phyloP scores from a whole-genome alignment of 2,113 vertebrate species.

The Menidia beryllina region DNA sequence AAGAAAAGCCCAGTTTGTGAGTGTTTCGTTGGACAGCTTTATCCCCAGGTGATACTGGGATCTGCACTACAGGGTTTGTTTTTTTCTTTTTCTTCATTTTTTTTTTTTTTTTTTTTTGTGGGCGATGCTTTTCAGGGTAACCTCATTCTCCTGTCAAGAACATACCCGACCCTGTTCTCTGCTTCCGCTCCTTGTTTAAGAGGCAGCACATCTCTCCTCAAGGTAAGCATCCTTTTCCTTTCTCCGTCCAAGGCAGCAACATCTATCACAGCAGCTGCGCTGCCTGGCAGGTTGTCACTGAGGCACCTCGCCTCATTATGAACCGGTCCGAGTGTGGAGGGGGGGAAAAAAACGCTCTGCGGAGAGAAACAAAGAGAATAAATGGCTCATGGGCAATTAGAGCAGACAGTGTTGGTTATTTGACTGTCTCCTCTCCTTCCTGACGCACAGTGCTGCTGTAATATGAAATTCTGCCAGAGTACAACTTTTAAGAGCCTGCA shows the following conservation, averaged over 20 bases:
- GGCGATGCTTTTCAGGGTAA: constrained; percentile 52
- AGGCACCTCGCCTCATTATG: constrained; percentile 72
- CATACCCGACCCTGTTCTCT: constrained; percentile 23
- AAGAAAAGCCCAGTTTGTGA: constrained; percentile 48
- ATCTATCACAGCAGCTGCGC: constrained; percentile 52
- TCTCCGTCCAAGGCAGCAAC: constrained; percentile 21
- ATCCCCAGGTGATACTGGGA: constrained; percentile 38
- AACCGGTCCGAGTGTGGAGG: constrained; percentile 37
- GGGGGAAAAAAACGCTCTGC: constrained; percentile 43
- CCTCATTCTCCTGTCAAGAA: constrained; percentile 37
- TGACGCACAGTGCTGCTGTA: constrained; percentile 24
- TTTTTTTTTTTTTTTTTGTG: constrained; percentile 17
- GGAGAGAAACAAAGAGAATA: constrained; percentile 43
- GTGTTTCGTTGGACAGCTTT: constrained; percentile 27
- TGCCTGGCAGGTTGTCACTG: constrained; percentile 62
- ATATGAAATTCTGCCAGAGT: constrained; percentile 34
- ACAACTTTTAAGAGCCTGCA: constrained; percentile 59
- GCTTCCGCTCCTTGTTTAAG: constrained; percentile 38
- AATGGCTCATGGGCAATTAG: constrained; percentile 66
- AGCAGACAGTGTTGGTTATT: constrained; percentile 48
- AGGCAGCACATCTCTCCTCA: constrained; percentile 49
- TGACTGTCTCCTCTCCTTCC: constrained; percentile 32
- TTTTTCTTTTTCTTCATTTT: constrained; percentile 8
- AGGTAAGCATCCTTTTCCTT: constrained; percentile 61
- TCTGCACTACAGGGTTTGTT: constrained; percentile 6